These are phyloP conservation scores for Eublepharis macularius DNA, from an alignment of 2,113 vertebrate species.

Conservation along the genomic window DNA sequence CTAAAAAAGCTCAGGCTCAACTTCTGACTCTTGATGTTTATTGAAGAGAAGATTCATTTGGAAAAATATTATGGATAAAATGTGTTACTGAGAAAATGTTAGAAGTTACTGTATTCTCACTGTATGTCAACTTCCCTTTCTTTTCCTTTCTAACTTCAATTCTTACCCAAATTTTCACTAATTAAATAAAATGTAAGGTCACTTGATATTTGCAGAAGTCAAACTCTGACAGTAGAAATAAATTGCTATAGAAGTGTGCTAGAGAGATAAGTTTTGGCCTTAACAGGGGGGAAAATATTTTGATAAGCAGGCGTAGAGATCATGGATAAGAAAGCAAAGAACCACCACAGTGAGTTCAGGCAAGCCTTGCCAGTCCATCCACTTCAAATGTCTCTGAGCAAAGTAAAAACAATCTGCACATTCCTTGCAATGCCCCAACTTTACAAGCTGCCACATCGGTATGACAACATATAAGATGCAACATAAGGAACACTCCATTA, in stretches of 20 bases:
- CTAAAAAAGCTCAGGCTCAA: background rate
- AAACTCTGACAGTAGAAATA: background rate
- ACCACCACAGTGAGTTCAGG: background rate
- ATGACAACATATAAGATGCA: background rate
- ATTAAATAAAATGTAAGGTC: background rate
- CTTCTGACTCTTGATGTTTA: background rate
- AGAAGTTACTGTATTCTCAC: background rate
- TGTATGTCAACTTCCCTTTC: background rate
- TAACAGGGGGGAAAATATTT: background rate
- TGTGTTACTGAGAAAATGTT: background rate
- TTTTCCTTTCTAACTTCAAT: background rate
- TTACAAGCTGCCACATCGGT: background rate
- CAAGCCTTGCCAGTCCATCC: background rate
- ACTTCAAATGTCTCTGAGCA: background rate
- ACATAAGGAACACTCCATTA: background rate
- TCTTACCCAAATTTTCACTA: constrained; percentile 7
- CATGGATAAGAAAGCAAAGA: constrained; percentile 2
- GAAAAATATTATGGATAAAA: background rate
- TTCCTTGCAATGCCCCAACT: background rate
- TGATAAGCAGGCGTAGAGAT: background rate
- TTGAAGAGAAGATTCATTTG: background rate
- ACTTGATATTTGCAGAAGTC: background rate
- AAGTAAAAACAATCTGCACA: background rate
- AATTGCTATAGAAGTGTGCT: background rate
- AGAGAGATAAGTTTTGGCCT: background rate